A percentile compares a stretch with the other conserved stretches of the same genome.
Evolutionary conservation across 1,140 invertebrate genomes (phyloP).

Genomic region (Caenorhabditis inopinata): DNA sequence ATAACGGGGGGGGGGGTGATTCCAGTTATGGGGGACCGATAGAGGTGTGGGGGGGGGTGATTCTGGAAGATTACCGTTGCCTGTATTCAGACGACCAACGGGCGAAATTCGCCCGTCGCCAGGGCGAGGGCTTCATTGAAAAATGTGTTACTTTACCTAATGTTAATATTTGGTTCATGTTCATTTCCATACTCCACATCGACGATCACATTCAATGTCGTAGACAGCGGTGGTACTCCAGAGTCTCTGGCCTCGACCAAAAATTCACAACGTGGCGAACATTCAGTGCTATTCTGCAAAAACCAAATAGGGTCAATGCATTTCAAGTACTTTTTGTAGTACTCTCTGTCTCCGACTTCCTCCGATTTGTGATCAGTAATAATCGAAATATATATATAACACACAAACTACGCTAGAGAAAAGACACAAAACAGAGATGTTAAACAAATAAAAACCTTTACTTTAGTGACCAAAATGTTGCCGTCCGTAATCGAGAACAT

Average conservation of each 20-base stretch:
- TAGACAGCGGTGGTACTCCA: not conserved
- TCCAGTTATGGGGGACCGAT: too few species aligned
- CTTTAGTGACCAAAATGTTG: not conserved
- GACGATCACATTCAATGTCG: not conserved
- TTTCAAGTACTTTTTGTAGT: not conserved
- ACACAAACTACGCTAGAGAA: not conserved
- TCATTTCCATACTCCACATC: not conserved
- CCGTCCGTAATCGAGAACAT: not conserved
- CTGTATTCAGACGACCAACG: too few species aligned
- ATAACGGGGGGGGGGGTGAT: too few species aligned
- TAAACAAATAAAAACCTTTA: not conserved
- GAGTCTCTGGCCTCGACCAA: constrained; percentile 4
- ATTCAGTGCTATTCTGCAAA: not conserved
- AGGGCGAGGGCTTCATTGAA: too few species aligned
- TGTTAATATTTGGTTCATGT: constrained; percentile 19
- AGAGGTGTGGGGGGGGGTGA: too few species aligned
- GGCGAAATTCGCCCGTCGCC: too few species aligned
- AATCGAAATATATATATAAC: too few species aligned
- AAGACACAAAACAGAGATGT: too few species aligned
- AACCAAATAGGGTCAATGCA: not conserved
- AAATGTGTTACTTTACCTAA: too few species aligned
- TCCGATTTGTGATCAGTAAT: too few species aligned
- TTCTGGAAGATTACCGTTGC: too few species aligned
- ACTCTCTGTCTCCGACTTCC: too few species aligned
- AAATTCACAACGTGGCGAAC: not conserved